A percentile compares a stretch with the other conserved stretches of the same genome.
phyloP scores from a whole-genome alignment of 2,113 vertebrate species.

The Nannospalax galili region DNA sequence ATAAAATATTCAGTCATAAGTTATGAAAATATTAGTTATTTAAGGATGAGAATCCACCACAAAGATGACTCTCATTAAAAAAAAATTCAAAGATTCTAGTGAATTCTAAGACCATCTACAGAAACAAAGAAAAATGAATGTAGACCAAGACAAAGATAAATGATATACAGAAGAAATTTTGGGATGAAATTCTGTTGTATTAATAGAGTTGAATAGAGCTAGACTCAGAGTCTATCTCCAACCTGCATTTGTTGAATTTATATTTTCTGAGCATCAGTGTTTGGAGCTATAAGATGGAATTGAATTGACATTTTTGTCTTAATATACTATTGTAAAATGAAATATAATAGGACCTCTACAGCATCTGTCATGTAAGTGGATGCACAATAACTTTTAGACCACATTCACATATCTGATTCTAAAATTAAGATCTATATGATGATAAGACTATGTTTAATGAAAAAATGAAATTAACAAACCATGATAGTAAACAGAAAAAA shows the following conservation, averaged over 20 bases:
- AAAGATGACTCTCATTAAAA: neutral
- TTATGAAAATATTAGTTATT: neutral
- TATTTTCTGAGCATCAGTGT: neutral
- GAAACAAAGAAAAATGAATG: slow-evolving; percentile 8
- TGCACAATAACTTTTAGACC: neutral
- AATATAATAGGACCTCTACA: neutral
- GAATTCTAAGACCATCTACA: neutral
- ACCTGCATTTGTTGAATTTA: neutral
- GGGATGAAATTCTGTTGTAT: neutral
- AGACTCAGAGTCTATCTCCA: neutral
- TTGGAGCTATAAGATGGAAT: neutral
- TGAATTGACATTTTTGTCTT: neutral
- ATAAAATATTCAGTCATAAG: neutral
- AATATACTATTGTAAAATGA: neutral
- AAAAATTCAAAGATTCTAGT: neutral
- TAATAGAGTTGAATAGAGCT: neutral
- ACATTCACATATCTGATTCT: neutral
- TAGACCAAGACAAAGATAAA: neutral
- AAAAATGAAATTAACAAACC: neutral
- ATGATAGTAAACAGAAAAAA: neutral
- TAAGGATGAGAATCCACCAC: neutral
- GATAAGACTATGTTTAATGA: neutral
- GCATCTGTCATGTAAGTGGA: neutral
- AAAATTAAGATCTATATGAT: slow-evolving; percentile 2
- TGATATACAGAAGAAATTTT: neutral